These are phyloP conservation scores for Vulpes vulpes DNA, from an alignment of 2,113 vertebrate genomes.

Conservation along the genomic window DNA sequence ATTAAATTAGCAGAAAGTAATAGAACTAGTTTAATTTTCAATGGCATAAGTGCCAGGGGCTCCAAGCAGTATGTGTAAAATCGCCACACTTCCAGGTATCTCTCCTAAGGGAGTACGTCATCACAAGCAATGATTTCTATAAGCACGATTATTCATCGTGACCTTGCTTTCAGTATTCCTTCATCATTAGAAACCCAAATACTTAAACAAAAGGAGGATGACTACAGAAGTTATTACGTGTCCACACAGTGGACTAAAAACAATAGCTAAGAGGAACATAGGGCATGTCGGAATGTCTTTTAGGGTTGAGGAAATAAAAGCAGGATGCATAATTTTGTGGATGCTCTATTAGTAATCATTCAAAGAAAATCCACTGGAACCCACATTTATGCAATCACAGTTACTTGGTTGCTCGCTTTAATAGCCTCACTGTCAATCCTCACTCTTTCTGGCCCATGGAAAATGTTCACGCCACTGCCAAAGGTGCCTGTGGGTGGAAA, in stretches of 20 bases:
- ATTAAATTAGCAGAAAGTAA: conserved; percentile 25
- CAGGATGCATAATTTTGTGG: not conserved
- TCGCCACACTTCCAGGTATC: not conserved
- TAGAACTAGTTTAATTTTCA: not conserved
- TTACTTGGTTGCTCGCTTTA: not conserved
- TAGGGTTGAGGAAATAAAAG: not conserved
- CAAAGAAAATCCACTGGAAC: not conserved
- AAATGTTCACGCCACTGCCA: not conserved
- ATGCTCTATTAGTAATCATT: not conserved
- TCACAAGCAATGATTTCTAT: not conserved
- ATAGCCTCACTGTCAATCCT: too few species aligned
- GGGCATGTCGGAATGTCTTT: not conserved
- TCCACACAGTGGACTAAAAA: not conserved
- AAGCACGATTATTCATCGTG: not conserved
- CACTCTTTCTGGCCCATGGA: not conserved
- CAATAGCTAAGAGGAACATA: not conserved
- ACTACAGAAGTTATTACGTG: too few species aligned
- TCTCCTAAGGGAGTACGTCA: not conserved
- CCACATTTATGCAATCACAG: not conserved
- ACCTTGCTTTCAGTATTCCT: not conserved
- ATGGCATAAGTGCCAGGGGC: not conserved
- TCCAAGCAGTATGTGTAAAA: not conserved
- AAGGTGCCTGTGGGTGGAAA: fast-evolving
- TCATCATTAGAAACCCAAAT: not conserved
- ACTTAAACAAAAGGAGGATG: not conserved